Evolutionary conservation across 2,888 invertebrate species (phyloP).

Genomic region (Melieria picta): DNA sequence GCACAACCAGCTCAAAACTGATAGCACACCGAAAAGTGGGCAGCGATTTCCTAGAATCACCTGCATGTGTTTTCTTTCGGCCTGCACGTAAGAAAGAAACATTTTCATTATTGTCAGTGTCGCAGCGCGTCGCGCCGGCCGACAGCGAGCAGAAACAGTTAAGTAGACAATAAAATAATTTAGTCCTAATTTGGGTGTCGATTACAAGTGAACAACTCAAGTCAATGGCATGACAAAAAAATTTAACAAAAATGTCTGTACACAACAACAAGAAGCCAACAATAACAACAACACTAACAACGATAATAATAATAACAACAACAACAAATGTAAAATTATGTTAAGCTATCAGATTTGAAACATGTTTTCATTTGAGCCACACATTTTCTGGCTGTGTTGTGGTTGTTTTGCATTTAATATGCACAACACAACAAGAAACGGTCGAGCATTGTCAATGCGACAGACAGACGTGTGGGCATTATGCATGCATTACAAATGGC

Average conservation of each 20-base stretch:
- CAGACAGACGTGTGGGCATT: too few species aligned
- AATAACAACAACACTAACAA: conserved; percentile 12
- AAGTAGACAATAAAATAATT: conserved; percentile 60
- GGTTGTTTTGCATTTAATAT: too few species aligned
- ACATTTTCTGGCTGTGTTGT: background rate
- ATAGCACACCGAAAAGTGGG: too few species aligned
- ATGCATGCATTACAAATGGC: too few species aligned
- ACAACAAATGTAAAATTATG: conserved; percentile 38
- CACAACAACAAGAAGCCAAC: conserved; percentile 21
- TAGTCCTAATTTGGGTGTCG: conserved; percentile 61
- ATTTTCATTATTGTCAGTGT: conserved; percentile 15
- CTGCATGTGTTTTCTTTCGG: too few species aligned
- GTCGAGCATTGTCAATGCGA: too few species aligned
- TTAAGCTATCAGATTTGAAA: conserved; percentile 37
- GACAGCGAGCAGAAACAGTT: conserved; percentile 21
- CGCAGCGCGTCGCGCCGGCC: too few species aligned
- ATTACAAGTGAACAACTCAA: conserved; percentile 46
- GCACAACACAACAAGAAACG: too few species aligned
- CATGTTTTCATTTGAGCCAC: conserved; percentile 36
- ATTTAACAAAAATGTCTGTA: conserved; percentile 3
- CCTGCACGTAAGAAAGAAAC: background rate
- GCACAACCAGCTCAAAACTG: too few species aligned
- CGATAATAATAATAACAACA: conserved; percentile 7
- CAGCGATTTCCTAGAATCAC: too few species aligned
- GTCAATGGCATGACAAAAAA: too few species aligned